phyloP scores from a whole-genome alignment of 2,113 vertebrate species.

The Poeciliopsis occidentalis region DNA sequence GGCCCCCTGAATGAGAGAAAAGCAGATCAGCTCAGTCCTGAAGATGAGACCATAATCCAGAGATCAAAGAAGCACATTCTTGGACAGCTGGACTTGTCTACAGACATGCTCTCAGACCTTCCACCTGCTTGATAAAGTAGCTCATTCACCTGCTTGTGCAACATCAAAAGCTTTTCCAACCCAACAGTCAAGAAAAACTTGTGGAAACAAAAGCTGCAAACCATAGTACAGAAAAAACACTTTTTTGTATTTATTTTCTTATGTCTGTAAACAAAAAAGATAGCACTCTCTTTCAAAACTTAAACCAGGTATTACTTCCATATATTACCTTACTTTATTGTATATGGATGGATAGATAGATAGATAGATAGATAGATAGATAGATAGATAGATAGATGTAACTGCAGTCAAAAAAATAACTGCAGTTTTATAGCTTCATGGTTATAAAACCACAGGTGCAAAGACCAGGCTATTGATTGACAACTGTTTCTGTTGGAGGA shows the following conservation, averaged over 20 bases:
- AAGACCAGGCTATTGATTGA: constrained; percentile 14
- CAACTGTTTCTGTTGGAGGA: constrained; percentile 11
- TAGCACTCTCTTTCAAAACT: too few relatives aligned
- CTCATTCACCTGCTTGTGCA: constrained; percentile 23
- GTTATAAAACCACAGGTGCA: constrained; percentile 38
- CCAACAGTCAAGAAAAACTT: background rate
- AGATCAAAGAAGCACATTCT: constrained; percentile 76
- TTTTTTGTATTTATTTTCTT: too few relatives aligned
- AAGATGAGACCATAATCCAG: constrained; percentile 67
- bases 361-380: constrained; percentile 26
- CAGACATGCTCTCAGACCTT: constrained; percentile 30
- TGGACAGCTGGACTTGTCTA: constrained; percentile 31
- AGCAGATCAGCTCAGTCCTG: constrained; percentile 45
- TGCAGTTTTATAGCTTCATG: background rate
- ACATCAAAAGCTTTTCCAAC: constrained; percentile 3
- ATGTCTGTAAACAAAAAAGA: too few relatives aligned
- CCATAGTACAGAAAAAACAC: too few relatives aligned
- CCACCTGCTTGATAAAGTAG: constrained; percentile 16
- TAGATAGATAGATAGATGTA: constrained; percentile 17
- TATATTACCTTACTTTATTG: too few relatives aligned
- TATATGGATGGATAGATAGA: constrained; percentile 1
- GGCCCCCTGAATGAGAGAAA: constrained; percentile 49
- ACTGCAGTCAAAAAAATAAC: background rate
- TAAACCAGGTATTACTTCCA: too few relatives aligned
- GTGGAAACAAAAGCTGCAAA: background rate